Evolutionary conservation across 1,140 invertebrate species (phyloP), one percentile per base, ranked within the genome.

Genomic region (Scaptodrosophila lebanonensis): DNA sequence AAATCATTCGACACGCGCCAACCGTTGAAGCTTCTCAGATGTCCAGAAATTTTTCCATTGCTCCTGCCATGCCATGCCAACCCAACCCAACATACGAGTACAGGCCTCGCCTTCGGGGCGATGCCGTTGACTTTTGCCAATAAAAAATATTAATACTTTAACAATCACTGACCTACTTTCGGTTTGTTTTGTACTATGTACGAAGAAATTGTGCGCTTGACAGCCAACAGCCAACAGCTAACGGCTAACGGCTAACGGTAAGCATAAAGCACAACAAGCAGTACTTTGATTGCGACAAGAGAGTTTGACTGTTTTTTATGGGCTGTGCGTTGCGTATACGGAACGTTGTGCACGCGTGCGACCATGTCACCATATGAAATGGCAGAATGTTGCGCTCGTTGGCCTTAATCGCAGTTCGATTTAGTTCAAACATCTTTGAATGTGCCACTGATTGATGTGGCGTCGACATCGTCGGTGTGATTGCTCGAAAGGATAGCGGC

Each of bases 91-190:
- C 35, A 20, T 17, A 44, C 30, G 20, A 36, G 8, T 17, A 12
- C 17, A 36, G 9, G n/a, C n/a, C n/a, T n/a, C n/a, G n/a, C n/a
- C n/a, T n/a, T n/a, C n/a, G n/a, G n/a, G n/a, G n/a, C n/a, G n/a
- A n/a, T n/a, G n/a, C n/a, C n/a, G n/a, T n/a, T 13, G 17, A 36
- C 22, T 9, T 1, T 29, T 9, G 12, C 3, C 11, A 16, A 36
- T 18, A 44, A 45, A 17, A 33, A 22, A 58, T 50, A 29, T 66
- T 65, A 63, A 69, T 76, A 73, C 52, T 48, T 65, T 76, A 57
- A 54, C 66, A 82, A 75, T 75, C 53, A 54, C 32, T 82, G 75
- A 82, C 75, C 69, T 82, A 82, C 60, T 75, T 82, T 79, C 44
- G 40, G 20, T 20, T 13, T 7, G 3, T 39, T 16, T 17, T 15